phyloP scores from a whole-genome alignment of 92 coral and sea anemone species.

The Meandrina meandrites region DNA sequence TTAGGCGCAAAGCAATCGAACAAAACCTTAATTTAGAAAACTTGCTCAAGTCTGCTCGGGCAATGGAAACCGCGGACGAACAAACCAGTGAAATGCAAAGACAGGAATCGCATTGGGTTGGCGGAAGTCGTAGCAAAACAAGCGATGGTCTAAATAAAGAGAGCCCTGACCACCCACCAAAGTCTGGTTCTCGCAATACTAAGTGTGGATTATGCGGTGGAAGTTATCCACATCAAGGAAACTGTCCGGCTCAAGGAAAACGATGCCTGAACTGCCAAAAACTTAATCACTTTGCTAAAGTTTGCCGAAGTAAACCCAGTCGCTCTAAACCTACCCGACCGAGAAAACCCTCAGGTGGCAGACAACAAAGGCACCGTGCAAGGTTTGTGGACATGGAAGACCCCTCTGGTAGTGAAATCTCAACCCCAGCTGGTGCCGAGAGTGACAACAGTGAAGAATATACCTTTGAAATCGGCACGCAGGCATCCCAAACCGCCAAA shows the following conservation, averaged over 20 bases:
- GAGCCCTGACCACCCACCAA: conserved; percentile 9
- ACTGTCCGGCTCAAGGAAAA: conserved; percentile 67
- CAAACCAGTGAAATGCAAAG: conserved; percentile 59
- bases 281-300: conserved; percentile 51
- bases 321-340: not conserved
- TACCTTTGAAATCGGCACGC: conserved; percentile 36
- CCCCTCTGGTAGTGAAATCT: conserved; percentile 16
- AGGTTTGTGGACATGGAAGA: conserved; percentile 12
- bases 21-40: conserved; percentile 63
- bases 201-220: conserved; percentile 62
- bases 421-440: not conserved
- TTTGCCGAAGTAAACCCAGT: conserved; percentile 37
- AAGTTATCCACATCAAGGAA: conserved; percentile 54
- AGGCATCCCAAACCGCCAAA: conserved; percentile 32
- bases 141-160: conserved; percentile 21
- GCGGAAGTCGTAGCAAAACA: conserved; percentile 21
- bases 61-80: conserved; percentile 59
- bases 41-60: conserved; percentile 54
- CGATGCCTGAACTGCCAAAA: conserved; percentile 57
- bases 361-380: conserved; percentile 8
- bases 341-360: conserved; percentile 5
- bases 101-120: conserved; percentile 54
- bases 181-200: conserved; percentile 13
- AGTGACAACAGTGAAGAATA: conserved; percentile 56
- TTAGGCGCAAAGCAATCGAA: conserved; percentile 58